Percentiles rank a stretch among this genome's conserved stretches.
Conservation (phyloP, 2,113 vertebrate genomes). For the Noctilio leporinus region DNA sequence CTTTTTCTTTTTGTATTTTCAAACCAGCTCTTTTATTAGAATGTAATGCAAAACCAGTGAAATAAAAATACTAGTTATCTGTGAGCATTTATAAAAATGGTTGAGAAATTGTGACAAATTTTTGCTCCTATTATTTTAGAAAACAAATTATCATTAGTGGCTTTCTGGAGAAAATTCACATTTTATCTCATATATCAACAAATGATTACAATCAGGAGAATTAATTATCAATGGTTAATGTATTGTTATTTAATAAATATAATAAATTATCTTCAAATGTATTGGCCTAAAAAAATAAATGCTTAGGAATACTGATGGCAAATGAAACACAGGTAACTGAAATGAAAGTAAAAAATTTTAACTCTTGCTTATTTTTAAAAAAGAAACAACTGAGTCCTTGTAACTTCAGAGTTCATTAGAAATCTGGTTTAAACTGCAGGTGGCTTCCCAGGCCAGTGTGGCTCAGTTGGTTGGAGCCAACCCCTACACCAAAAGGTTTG, state of each 20-base stretch:
- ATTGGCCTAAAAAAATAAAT: constrained; percentile 1
- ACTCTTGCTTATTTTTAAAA: background rate
- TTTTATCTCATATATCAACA: constrained; percentile 20
- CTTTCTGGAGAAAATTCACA: background rate
- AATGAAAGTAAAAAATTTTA: background rate
- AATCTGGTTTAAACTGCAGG: background rate
- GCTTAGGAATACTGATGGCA: constrained; percentile 45
- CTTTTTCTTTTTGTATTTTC: background rate
- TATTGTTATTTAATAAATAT: background rate
- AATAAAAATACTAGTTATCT: background rate
- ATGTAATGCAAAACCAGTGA: background rate
- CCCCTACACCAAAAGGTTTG: too few relatives aligned
- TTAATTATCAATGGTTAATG: background rate
- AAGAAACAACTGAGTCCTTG: background rate
- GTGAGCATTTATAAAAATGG: background rate
- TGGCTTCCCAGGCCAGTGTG: too few relatives aligned
- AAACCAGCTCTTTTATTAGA: background rate
- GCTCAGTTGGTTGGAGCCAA: too few relatives aligned
- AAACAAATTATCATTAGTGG: background rate
- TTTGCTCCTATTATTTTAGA: constrained; percentile 1
- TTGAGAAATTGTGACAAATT: background rate
- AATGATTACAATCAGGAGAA: constrained; percentile 15
- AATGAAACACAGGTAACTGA: background rate
- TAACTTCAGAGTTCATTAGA: background rate
- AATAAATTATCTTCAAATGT: background rate